Conservation (phyloP, 1,140 invertebrate species). For the Pachyrhynchus sulphureomaculatus region DNA sequence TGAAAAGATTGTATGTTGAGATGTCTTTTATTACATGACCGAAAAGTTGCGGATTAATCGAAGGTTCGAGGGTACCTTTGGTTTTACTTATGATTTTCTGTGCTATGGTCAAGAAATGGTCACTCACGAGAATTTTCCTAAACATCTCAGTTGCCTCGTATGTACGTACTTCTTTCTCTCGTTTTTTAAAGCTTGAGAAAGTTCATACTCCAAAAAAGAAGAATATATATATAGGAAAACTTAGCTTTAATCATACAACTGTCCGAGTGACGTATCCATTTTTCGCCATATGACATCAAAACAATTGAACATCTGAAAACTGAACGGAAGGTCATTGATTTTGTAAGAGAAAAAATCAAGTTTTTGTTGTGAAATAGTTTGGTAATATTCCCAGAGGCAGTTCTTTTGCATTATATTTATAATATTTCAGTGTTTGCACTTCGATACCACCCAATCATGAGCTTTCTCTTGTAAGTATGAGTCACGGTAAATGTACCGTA, state of each 20-base stretch:
- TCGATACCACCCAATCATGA: slow-evolving; percentile 43
- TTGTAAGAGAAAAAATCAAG: slow-evolving; percentile 13
- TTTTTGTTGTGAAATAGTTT: slow-evolving; percentile 8
- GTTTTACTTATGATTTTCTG: too few relatives aligned
- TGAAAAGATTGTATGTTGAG: too few relatives aligned
- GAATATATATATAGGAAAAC: too few relatives aligned
- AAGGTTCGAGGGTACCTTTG: too few relatives aligned
- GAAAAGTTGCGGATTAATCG: too few relatives aligned
- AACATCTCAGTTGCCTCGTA: too few relatives aligned
- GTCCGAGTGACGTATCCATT: background rate
- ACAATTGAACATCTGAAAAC: slow-evolving; percentile 30
- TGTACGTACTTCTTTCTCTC: too few relatives aligned
- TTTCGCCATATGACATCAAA: slow-evolving; percentile 24
- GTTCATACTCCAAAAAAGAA: too few relatives aligned
- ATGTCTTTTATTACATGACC: too few relatives aligned
- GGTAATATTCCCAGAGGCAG: background rate
- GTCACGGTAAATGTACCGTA: slow-evolving; percentile 21
- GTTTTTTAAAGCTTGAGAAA: too few relatives aligned
- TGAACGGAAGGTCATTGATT: slow-evolving; percentile 32
- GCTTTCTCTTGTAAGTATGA: slow-evolving; percentile 53
- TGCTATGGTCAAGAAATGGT: too few relatives aligned
- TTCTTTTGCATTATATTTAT: background rate
- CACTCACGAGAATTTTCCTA: too few relatives aligned
- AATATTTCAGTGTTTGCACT: background rate
- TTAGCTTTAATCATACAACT: background rate